Evolutionary conservation across 2,113 vertebrate genomes (phyloP), one percentile per base, ranked within the genome.

Genomic region (Triplophysa dalaica): DNA sequence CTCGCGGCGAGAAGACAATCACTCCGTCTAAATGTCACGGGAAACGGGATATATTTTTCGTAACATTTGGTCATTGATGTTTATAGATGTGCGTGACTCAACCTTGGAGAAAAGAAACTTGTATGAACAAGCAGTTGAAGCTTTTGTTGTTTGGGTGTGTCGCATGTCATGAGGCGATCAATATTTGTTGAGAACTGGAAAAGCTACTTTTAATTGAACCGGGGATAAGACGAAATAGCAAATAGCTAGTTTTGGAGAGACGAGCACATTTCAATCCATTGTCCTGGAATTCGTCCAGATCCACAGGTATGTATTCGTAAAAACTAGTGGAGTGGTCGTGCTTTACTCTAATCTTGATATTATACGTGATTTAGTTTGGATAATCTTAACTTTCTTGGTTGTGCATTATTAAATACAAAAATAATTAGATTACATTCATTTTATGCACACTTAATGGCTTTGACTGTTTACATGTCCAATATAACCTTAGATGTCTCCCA

Each of bases 61-160:
- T 70, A 61, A 76, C 67, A 43, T 74, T 19, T 56, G 65, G 50
- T 4, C 70, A 14, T 16, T 56, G 33, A 81, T 54, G 80, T 69
- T 52, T 77, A 54, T 26, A 52, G 75, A 77, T 22, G 45, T 52
- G 45, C 61, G 48, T 2, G 45, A 54, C 43, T 22, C 33, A 38
- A 24, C 6, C 19, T 21, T 77, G 56, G 26, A 52, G n/a, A 38
- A 63, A 21, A 63, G 52, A 80, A 82, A 72, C 70, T 80, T 67
- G 9, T 21, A 66, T 65, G 10, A 61, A 45, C 52, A 66, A 61
- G 45, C 50, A 78, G 45, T 81, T 75, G 68, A 65, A n/a, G 62
- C 77, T 83, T 68, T 64, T 79, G 63, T 75, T 81, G 33, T 81
- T 75, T 73, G 84, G 84, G 84, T 85, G 84, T 85, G 84, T 83